phyloP scores from a whole-genome alignment of 2,888 invertebrate species.

The Cheilosia variabilis region DNA sequence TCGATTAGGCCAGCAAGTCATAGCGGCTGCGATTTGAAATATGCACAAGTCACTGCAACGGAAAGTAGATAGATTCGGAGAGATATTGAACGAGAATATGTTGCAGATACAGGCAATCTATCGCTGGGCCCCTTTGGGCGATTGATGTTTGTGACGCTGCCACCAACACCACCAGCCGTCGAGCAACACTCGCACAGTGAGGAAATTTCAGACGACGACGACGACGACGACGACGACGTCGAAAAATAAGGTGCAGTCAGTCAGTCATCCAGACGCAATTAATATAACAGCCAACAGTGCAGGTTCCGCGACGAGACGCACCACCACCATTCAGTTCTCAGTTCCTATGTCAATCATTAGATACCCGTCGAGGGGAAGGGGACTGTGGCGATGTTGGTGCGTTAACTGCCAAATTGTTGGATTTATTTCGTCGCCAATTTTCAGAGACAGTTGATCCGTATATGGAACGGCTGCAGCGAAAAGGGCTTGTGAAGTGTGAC shows the following conservation, averaged over 20 bases:
- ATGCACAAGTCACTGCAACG: constrained; percentile 72
- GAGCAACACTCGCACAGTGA: constrained; percentile 21
- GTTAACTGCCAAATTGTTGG: constrained; percentile 70
- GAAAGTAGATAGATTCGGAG: constrained; percentile 69
- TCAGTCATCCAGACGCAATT: constrained; percentile 76
- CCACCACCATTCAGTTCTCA: constrained; percentile 42
- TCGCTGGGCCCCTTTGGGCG: constrained; percentile 62
- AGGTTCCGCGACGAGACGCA: constrained; percentile 64
- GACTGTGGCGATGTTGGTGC: constrained; percentile 41
- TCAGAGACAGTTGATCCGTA: constrained; percentile 57
- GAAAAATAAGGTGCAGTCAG: constrained; percentile 76
- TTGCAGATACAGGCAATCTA: constrained; percentile 55
- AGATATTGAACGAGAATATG: constrained; percentile 72
- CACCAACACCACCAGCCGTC: constrained; percentile 33
- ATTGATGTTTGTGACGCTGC: constrained; percentile 74
- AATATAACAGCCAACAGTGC: constrained; percentile 70
- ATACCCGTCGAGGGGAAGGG: background rate
- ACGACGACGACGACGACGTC: constrained; percentile 50
- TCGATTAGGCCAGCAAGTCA: constrained; percentile 67
- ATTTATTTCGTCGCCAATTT: constrained; percentile 70
- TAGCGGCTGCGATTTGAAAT: constrained; percentile 70
- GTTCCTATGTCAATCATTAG: constrained; percentile 63
- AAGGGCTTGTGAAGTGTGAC: constrained; percentile 48
- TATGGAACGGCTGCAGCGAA: constrained; percentile 40
- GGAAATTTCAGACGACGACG: constrained; percentile 51